A percentile compares a stretch with the other conserved stretches of the same genome.
These are phyloP conservation scores for Leptinotarsa undecemlineata DNA, from an alignment of 1,140 invertebrate genomes.

Conservation along the genomic window DNA sequence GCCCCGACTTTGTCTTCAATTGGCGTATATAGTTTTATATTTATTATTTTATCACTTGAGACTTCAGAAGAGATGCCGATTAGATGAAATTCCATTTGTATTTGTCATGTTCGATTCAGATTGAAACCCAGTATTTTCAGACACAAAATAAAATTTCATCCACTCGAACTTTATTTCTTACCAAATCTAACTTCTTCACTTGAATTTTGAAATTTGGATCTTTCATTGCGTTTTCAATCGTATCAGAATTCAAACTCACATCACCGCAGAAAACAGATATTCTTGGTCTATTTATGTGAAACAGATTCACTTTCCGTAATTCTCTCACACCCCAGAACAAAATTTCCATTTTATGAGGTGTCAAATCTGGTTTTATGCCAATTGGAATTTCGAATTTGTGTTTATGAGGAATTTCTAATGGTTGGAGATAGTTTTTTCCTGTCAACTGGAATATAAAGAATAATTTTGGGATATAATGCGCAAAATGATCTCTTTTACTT, in stretches of 20 bases:
- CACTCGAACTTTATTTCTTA: no score
- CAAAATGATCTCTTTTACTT: constrained; percentile 48
- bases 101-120: no score
- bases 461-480: no score
- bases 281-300: constrained; percentile 59
- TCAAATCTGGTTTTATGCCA: constrained; percentile 49
- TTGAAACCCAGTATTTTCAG: no score
- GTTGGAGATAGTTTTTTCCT: no score
- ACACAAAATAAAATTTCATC: no score
- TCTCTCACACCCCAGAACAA: constrained; percentile 68
- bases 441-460: no score
- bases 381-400: not conserved
- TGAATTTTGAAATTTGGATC: constrained; percentile 55
- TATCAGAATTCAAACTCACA: constrained; percentile 59
- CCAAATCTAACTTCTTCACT: constrained; percentile 15
- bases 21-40: no score
- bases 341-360: constrained; percentile 59
- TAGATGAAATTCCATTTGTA: no score
- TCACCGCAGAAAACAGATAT: constrained; percentile 62
- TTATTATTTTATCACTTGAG: no score
- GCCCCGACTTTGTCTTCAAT: no score
- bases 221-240: constrained; percentile 58
- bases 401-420: not conserved
- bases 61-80: no score
- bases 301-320: constrained; percentile 57